A percentile compares a stretch with the other conserved stretches of the same genome.
Evolutionary conservation across 2,797 vertebrate species (phyloP).

Genomic region (Cacajao melanocephalus): DNA sequence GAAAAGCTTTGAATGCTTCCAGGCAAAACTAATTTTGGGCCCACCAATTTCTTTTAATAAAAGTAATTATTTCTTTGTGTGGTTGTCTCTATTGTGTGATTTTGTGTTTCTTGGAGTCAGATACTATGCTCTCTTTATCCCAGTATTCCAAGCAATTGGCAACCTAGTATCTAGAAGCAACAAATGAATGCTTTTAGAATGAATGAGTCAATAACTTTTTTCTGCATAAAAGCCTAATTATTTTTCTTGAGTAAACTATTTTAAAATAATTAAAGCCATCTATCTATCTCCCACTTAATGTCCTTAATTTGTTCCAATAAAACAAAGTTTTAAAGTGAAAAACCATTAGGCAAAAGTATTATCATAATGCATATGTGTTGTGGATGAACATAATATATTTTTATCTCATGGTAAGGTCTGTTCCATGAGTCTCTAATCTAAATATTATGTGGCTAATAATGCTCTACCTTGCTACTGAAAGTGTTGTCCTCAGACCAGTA

Average conservation of each 20-base stretch:
- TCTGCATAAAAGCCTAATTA: neutral
- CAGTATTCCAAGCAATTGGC: neutral
- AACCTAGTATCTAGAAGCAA: neutral
- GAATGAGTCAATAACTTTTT: constrained; percentile 23
- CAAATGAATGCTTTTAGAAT: neutral
- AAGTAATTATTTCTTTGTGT: neutral
- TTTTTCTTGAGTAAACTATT: constrained; percentile 26
- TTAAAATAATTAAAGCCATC: constrained; percentile 47
- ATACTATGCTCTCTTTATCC: neutral
- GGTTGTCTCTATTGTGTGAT: neutral
- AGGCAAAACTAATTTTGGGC: neutral
- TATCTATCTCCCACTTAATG: neutral
- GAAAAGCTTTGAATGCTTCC: neutral
- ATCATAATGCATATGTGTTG: neutral
- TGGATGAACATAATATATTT: neutral
- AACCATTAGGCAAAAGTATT: neutral
- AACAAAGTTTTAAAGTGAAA: neutral
- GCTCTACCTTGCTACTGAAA: neutral
- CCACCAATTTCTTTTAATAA: neutral
- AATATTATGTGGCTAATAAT: neutral
- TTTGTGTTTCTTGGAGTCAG: neutral
- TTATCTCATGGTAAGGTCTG: neutral
- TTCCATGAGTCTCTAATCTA: neutral
- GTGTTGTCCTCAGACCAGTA: neutral
- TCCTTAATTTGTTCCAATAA: constrained; percentile 12